Conservation (phyloP, 2,797 vertebrate genomes). For the Arctocebus calabarensis region DNA sequence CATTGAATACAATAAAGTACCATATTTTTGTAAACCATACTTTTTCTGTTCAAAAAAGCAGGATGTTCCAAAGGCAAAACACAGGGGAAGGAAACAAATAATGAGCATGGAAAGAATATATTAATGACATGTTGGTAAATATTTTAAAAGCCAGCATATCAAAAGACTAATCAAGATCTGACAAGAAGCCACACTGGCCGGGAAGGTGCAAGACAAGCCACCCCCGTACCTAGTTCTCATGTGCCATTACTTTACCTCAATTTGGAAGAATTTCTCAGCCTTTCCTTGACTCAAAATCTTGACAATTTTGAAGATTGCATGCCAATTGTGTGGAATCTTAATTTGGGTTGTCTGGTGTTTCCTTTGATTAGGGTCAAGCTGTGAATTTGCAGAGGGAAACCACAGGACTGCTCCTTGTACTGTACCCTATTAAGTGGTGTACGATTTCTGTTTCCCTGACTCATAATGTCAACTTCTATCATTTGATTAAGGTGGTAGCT, state of each 20-base stretch:
- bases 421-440: not conserved
- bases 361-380: not conserved
- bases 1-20: not conserved
- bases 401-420: not conserved
- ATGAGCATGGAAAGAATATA: not conserved
- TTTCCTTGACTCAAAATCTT: not conserved
- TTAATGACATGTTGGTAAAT: not conserved
- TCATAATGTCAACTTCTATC: not conserved
- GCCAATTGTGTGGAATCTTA: not conserved
- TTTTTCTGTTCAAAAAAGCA: slow-evolving; percentile 30
- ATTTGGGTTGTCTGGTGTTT: not conserved
- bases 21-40: not conserved
- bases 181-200: not conserved
- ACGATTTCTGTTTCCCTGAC: not conserved
- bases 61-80: slow-evolving; percentile 19
- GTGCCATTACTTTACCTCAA: not conserved
- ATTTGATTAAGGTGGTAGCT: not conserved
- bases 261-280: not conserved
- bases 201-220: not conserved
- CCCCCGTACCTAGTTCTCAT: not conserved
- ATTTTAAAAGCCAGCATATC: not conserved
- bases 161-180: not conserved
- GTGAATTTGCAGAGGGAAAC: not conserved
- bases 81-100: not conserved
- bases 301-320: not conserved